Evolutionary conservation across 2,888 invertebrate species (phyloP), one percentile per base, ranked within the genome.

Genomic region (Bursaphelenchus okinawaensis): DNA sequence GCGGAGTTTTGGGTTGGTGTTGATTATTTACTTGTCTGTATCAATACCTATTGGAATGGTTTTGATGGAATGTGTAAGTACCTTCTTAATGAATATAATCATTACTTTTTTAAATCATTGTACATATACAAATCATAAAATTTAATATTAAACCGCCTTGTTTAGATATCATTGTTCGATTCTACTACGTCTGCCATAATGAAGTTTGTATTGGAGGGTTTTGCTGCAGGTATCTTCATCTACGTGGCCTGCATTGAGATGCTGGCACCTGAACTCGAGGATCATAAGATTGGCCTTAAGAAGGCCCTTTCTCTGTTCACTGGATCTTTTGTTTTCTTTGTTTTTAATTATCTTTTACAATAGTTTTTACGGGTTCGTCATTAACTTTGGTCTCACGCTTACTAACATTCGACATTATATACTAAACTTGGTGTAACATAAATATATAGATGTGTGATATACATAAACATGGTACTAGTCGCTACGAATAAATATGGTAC

Each of bases 221-320:
- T 80, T 19, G 77, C 79, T 12, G 77, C 77, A 28, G 75, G 80
- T 28, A 80, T 75, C n/a, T 80, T 80, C 63, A 76, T 80, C 12
- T 78, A 80, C 66, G 80, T 81, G 19, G 73, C 78, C 12, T 75
- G 77, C 54, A 75, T 80, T 1, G 80, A 80, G 60, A 73, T 80
- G 73, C 67, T 80, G 27, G 65, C 71, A 9, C 68, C 70, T 52
- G 78, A 80, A 58, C 58, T 79, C 52, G 66, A 66, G 16, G 66
- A 68, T 28, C 66, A 62, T 65, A 65, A 22, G 62, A 59, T 57
- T 57, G 62, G 4, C 63, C 65, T 55, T 62, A 69, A n/a, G 63
- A 68, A 57, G 63, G 70, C 54, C 62, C 63, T 67, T 65, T 68
- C 31, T 22, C 50, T 65, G n/a, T 65, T 23, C 27, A 51, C 56